Base-by-base conservation (phyloP, 35 echinoderm and acorn worm genomes). In the Lytechinus variegatus region DNA sequence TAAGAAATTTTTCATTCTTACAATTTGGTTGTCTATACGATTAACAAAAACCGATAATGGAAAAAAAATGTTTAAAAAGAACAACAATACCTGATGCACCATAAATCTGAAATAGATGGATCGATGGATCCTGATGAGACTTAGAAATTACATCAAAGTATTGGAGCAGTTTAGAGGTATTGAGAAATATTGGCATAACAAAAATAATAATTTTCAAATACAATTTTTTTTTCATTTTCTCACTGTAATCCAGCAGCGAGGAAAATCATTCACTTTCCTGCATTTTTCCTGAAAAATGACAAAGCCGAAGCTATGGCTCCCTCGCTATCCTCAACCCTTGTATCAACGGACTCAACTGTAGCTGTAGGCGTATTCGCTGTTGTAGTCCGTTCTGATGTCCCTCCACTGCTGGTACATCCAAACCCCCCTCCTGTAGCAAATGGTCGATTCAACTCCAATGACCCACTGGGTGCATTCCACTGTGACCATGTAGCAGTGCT, bases 241-340 rank as follows among this genome's bases (percentile, higher is more conserved):
- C 33, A 44, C 33, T 44, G 33, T 44, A 44, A 44, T 44, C 33
- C 33, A 44, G 33, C 33, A 16, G 16, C 19, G 24, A 71, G 21
- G n/a, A 7, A 79, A 1, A 11, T 79, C 6, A 24, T 28, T 56
- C 28, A 95, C 87, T 94, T 94, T 16, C 61, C 71, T 27, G 71
- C 57, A n/a, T 95, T 95, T 14, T 72, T 89, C 21, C 96, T 95
- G 60, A 96, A 96, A 91, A 95, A 96, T 11, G 96, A 95, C 79
- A 96, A 54, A 4, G 27, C 87, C 53, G 94, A 87, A 19, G 94
- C 16, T 61, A 96, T 96, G 8, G 86, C 54, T 4, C 94, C 87
- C 29, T 92, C 96, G 72, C 28, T 61, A 3, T 91, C 90, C 16
- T 53, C 28, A 10, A 10, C 53, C 8, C 9, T 54, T 28, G 87